Percentiles rank a stretch among this genome's conserved stretches.
These are phyloP conservation scores for Dipodomys ordii DNA, from an alignment of 2,113 vertebrate genomes.

Conservation along the genomic window DNA sequence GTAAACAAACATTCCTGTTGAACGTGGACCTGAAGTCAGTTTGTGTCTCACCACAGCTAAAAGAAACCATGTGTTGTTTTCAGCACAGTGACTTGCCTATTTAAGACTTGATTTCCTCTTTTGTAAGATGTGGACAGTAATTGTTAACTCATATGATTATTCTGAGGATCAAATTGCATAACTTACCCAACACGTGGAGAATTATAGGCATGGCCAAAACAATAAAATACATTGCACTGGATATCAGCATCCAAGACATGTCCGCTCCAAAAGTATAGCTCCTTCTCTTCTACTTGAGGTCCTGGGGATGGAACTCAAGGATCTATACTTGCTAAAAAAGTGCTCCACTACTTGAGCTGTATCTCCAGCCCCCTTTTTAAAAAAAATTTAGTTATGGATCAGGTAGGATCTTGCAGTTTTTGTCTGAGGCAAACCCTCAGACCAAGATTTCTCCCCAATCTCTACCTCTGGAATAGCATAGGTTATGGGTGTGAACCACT, in stretches of 20 bases:
- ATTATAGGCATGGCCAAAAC: neutral
- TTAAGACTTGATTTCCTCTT: neutral
- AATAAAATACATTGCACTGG: neutral
- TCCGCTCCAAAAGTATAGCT: neutral
- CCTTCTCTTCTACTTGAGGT: neutral
- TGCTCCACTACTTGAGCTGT: no score
- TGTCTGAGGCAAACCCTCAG: no score
- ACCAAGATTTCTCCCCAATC: no score
- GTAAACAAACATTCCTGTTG: neutral
- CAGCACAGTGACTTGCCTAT: neutral
- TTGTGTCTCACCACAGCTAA: neutral
- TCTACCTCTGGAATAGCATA: no score
- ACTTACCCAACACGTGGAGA: neutral
- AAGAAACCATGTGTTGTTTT: neutral
- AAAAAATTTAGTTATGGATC: no score
- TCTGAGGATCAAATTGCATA: conserved; percentile 30
- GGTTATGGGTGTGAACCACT: no score
- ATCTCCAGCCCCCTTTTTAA: no score
- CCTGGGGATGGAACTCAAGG: no score
- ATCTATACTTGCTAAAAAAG: no score
- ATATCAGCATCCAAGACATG: neutral
- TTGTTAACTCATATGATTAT: neutral
- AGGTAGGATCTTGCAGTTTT: no score
- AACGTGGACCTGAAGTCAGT: neutral
- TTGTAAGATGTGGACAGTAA: neutral